Evolutionary conservation across 2,888 invertebrate genomes (phyloP).

Genomic region (Drosophila melanosoma): DNA sequence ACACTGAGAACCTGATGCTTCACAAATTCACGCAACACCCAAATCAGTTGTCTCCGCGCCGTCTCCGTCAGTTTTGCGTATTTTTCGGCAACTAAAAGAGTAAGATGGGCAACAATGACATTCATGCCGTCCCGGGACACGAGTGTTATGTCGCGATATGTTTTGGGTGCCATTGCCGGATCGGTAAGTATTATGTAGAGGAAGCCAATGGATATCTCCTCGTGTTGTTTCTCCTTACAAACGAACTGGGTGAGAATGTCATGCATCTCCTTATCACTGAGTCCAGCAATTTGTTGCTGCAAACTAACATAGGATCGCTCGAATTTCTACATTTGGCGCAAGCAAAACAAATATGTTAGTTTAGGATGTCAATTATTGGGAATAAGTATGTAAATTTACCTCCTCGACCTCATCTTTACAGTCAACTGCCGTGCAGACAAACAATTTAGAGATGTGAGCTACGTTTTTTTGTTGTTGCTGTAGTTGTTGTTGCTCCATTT

Average conservation of each 20-base stretch:
- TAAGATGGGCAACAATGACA: conserved; percentile 92
- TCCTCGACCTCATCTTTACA: conserved; percentile 96
- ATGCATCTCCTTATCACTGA: conserved; percentile 97
- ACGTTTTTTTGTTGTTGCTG: conserved; percentile 67
- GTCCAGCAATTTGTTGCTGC: conserved; percentile 91
- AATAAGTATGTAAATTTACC: conserved; percentile 86
- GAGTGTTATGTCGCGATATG: conserved; percentile 95
- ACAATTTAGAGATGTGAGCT: conserved; percentile 88
- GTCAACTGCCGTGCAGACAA: conserved; percentile 93
- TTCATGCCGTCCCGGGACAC: conserved; percentile 95
- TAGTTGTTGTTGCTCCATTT: conserved; percentile 82
- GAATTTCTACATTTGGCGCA: conserved; percentile 89
- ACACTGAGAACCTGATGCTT: conserved; percentile 94
- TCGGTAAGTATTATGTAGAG: conserved; percentile 95
- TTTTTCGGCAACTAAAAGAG: conserved; percentile 94
- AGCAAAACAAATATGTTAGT: conserved; percentile 81
- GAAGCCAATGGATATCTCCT: conserved; percentile 96
- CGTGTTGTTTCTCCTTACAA: conserved; percentile 94
- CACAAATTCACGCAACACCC: conserved; percentile 96
- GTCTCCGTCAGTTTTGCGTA: conserved; percentile 94
- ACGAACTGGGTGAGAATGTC: conserved; percentile 95
- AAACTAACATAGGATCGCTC: conserved; percentile 93
- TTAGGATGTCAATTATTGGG: background rate
- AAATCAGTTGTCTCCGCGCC: conserved; percentile 92
- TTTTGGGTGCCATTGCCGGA: conserved; percentile 91